Evolutionary conservation across 2,797 vertebrate genomes (phyloP).

Genomic region (Pseudochaenichthys georgianus): DNA sequence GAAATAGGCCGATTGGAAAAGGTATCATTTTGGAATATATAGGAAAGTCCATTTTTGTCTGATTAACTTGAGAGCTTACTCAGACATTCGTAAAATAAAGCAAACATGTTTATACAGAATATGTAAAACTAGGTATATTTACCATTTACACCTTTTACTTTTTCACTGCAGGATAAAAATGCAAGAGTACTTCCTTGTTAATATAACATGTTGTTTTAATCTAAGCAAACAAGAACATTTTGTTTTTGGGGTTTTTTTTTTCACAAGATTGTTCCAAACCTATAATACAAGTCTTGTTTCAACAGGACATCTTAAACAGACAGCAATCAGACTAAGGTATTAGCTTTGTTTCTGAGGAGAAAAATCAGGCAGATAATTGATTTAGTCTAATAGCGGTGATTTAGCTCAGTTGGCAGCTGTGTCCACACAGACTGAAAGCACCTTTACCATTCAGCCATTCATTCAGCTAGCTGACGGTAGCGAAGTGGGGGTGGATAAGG

Average conservation of each 20-base stretch:
- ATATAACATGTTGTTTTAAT: not conserved
- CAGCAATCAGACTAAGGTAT: conserved; percentile 18
- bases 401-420: conserved; percentile 67
- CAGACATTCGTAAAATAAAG: not conserved
- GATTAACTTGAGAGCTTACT: not conserved
- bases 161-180: not conserved
- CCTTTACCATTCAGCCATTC: conserved; percentile 43
- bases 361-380: conserved; percentile 59
- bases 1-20: not conserved
- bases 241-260: too few species aligned
- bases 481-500: conserved; percentile 7
- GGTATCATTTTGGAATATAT: not conserved
- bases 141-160: too few species aligned
- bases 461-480: conserved; percentile 19
- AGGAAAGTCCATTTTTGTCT: not conserved
- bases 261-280: not conserved
- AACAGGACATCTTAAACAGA: conserved; percentile 13
- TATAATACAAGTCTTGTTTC: conserved; percentile 20
- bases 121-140: too few species aligned
- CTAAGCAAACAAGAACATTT: not conserved
- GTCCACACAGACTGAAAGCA: conserved; percentile 47
- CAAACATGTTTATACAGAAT: too few species aligned
- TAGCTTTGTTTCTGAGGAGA: conserved; percentile 32
- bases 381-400: conserved; percentile 65
- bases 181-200: not conserved